Conservation (phyloP, 2,888 invertebrate genomes). For the Gari tellinella region DNA sequence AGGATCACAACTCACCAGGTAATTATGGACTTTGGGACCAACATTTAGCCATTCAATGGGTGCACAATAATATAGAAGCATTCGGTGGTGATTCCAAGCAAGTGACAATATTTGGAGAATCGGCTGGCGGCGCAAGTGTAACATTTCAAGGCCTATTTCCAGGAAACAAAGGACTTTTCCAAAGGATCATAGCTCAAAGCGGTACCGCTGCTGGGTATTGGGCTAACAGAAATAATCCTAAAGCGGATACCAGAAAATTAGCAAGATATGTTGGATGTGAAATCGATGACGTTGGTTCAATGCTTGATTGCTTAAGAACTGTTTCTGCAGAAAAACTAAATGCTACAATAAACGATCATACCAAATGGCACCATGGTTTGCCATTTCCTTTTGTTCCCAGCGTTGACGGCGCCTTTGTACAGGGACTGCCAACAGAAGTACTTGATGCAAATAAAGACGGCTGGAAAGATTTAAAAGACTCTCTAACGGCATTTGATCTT, state of each 20-base stretch:
- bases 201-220: slow-evolving; percentile 96
- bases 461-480: too few relatives aligned
- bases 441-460: too few relatives aligned
- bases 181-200: slow-evolving; percentile 95
- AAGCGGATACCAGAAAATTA: slow-evolving; percentile 91
- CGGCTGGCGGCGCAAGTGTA: slow-evolving; percentile 96
- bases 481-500: slow-evolving; percentile 53
- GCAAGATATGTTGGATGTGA: slow-evolving; percentile 93
- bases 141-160: slow-evolving; percentile 92
- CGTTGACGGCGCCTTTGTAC: too few relatives aligned
- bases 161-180: slow-evolving; percentile 90
- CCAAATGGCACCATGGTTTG: not conserved
- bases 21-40: slow-evolving; percentile 94
- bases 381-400: not conserved
- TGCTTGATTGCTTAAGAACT: not conserved
- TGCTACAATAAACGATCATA: not conserved
- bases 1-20: slow-evolving; percentile 61
- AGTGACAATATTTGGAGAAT: slow-evolving; percentile 98
- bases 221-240: slow-evolving; percentile 92
- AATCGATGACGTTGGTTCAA: not conserved
- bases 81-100: slow-evolving; percentile 92
- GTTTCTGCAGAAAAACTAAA: not conserved
- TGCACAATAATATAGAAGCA: slow-evolving; percentile 75
- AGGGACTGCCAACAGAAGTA: too few relatives aligned
- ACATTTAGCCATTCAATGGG: slow-evolving; percentile 90